Base-by-base conservation (phyloP, 2,888 invertebrate species). In the Eupithecia subumbrata region DNA sequence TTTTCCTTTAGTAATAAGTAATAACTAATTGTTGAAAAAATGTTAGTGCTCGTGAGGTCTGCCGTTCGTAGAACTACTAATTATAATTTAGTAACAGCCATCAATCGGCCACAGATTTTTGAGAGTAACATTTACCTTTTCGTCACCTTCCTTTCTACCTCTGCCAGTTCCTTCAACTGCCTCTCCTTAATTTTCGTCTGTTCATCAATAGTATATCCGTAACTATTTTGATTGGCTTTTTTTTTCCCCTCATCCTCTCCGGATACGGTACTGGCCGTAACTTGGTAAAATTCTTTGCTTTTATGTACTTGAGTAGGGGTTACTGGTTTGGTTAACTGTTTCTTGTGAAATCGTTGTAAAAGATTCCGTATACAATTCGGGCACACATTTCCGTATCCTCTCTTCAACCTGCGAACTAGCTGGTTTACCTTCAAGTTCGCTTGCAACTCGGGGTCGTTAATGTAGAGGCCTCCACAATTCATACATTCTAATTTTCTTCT, bases 401-500 rank as follows among this genome's bases (percentile, higher is more conserved):
- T 73, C 64, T 78, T 80, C n/a, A 73, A 16, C 69, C 68, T 64
- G 7, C n/a, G 25, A 30, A 8, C 66, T 12, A 72, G 40, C 37
- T 71, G 34, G 64, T 60, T 34, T 5, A 40, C 40, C 16, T 45
- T 64, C 68, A 75, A 67, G 37, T 67, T 67, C 9, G 40, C n/a
- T 60, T 60, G 66, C 22, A 69, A 68, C 43, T 34, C n/a, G 5
- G 60, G 60, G 5, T 68, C 8, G 22, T 77, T 71, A 25, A 75
- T 74, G 11, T 79, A 72, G 60, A 81, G 82, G 67, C 81, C 85
- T 8, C 79, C 67, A 40, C 84, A 84, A 11, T 82, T 84, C 11
- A 84, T 79, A 73, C 81, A 80, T 71, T 88, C 86, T 0, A 87
- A 73, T 76, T 86, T 90, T 70, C 87, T 85, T 76, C 89, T 90